Evolutionary conservation across 2,113 vertebrate species (phyloP).

Genomic region (Meriones unguiculatus): DNA sequence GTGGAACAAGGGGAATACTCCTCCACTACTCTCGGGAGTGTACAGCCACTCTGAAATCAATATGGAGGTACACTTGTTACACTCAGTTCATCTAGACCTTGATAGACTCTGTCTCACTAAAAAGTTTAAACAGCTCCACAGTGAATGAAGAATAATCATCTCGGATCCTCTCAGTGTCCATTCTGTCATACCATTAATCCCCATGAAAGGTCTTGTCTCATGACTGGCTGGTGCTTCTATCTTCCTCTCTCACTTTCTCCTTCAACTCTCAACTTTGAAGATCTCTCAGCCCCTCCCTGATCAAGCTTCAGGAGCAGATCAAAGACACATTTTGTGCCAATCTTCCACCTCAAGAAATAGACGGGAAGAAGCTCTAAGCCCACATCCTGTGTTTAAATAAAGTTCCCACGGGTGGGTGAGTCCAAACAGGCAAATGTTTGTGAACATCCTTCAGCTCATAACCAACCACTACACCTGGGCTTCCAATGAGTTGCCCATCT

Average conservation of each 20-base stretch:
- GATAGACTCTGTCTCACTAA: background rate
- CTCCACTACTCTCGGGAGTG: background rate
- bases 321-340: conserved; percentile 1
- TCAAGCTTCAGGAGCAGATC: background rate
- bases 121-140: background rate
- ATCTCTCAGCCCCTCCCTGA: background rate
- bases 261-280: conserved; percentile 31
- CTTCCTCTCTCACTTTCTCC: background rate
- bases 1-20: background rate
- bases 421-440: conserved; percentile 42
- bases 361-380: conserved; percentile 45
- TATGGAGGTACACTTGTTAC: background rate
- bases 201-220: background rate
- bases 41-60: background rate
- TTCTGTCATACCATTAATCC: too few species aligned
- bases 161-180: background rate
- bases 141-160: background rate
- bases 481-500: background rate
- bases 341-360: conserved; percentile 15
- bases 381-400: conserved; percentile 78
- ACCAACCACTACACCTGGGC: background rate
- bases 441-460: background rate
- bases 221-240: background rate
- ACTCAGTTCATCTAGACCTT: background rate
- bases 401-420: conserved; percentile 46